Percentiles rank a stretch among this genome's conserved stretches.
Evolutionary conservation across 92 coral and sea anemone species (phyloP).

Genomic region (Umimayanthus chanpuru): DNA sequence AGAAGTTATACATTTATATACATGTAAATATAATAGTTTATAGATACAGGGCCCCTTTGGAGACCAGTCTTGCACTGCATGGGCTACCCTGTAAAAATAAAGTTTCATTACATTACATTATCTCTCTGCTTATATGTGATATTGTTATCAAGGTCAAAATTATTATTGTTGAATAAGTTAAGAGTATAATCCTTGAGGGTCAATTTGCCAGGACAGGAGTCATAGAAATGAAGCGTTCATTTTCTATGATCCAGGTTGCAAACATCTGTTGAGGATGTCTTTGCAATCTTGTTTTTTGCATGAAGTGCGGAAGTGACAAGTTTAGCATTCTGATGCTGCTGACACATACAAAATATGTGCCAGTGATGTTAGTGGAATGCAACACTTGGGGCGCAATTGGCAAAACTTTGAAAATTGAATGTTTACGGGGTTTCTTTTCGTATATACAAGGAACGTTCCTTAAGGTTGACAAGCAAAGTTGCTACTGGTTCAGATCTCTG

Average conservation of each 20-base stretch:
- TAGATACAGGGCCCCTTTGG: too few relatives aligned
- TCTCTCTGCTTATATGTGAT: too few relatives aligned
- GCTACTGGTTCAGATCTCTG: not conserved
- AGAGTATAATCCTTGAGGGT: conserved; percentile 12
- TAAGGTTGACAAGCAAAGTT: not conserved
- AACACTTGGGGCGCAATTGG: conserved; percentile 9
- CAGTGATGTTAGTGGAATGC: conserved; percentile 18
- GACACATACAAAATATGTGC: conserved; percentile 15
- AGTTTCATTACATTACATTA: too few relatives aligned
- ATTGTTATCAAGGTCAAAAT: too few relatives aligned
- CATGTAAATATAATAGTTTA: too few relatives aligned
- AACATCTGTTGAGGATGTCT: conserved; percentile 26
- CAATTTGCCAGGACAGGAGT: conserved; percentile 32
- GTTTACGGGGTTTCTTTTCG: not conserved
- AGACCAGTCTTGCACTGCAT: too few relatives aligned
- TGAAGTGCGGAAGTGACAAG: conserved; percentile 25
- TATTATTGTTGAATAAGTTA: too few relatives aligned
- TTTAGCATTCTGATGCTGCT: not conserved
- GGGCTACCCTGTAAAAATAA: too few relatives aligned
- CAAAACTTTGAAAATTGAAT: not conserved
- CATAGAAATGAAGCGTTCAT: conserved; percentile 39
- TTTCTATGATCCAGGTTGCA: conserved; percentile 28
- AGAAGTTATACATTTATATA: too few relatives aligned
- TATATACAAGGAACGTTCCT: not conserved
- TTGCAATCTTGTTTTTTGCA: not conserved